A percentile compares a stretch with the other conserved stretches of the same genome.
phyloP scores from a whole-genome alignment of 2,113 vertebrate genomes.

The Coturnix japonica region DNA sequence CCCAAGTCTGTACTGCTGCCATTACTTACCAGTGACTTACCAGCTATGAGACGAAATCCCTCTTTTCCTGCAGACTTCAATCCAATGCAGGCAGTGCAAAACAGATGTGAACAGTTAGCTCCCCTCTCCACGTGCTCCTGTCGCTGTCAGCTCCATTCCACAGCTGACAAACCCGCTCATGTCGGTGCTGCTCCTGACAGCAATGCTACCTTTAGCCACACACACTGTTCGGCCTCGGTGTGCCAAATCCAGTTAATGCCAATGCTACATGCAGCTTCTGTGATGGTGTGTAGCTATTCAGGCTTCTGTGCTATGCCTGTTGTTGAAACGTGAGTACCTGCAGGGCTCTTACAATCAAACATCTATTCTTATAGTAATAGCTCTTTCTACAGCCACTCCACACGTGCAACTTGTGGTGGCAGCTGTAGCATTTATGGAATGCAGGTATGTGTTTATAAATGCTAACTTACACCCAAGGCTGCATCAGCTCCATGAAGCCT shows the following conservation, averaged over 20 bases:
- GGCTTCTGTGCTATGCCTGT: background rate
- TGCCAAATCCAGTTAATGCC: background rate
- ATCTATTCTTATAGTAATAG: background rate
- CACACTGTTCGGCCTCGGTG: background rate
- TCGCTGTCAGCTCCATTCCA: slow-evolving; percentile 2
- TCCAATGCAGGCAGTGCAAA: fast-evolving
- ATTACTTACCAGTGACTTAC: background rate
- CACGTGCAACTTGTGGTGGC: background rate
- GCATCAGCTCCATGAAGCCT: background rate
- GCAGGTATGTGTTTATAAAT: background rate
- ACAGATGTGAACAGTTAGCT: background rate
- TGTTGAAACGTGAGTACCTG: background rate
- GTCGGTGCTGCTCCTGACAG: background rate
- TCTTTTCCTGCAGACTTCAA: background rate
- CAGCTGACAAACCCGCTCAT: background rate
- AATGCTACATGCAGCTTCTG: background rate
- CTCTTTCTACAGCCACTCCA: background rate
- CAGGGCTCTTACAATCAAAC: background rate
- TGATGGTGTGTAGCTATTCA: background rate
- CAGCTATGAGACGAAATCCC: background rate
- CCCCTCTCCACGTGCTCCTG: background rate
- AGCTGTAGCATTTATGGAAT: background rate
- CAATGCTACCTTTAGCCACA: fast-evolving
- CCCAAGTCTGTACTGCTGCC: background rate
- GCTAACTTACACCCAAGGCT: background rate